These are phyloP conservation scores for Salvelinus alpinus DNA, from an alignment of 2,113 vertebrate genomes.

Conservation along the genomic window DNA sequence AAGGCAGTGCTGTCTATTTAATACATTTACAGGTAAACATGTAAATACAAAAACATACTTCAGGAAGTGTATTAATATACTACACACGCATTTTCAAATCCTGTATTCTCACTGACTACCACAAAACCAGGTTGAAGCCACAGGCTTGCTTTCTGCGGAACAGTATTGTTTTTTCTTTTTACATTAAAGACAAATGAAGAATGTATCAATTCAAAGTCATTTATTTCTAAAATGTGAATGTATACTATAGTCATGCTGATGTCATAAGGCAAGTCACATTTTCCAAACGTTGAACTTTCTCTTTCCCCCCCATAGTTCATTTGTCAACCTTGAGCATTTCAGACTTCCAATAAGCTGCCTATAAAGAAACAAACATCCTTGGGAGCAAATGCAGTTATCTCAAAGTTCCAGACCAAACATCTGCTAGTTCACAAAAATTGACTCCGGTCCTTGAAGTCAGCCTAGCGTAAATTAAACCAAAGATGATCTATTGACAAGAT, in stretches of 20 bases:
- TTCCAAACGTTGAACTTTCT: neutral
- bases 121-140: neutral
- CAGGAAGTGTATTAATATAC: neutral
- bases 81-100: neutral
- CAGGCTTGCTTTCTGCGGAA: neutral
- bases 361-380: neutral
- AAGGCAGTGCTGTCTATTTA: conserved; percentile 22
- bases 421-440: neutral
- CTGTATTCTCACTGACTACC: neutral
- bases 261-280: neutral
- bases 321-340: neutral
- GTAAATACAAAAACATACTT: neutral
- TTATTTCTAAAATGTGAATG: neutral
- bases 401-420: neutral
- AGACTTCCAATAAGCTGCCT: neutral
- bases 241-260: neutral
- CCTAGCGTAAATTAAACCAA: neutral
- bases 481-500: too few relatives aligned
- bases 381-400: neutral
- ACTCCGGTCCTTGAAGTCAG: neutral
- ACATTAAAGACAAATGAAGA: neutral
- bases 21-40: conserved; percentile 71
- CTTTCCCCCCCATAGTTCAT: neutral
- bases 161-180: neutral
- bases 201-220: neutral